Percentiles rank a stretch among this genome's conserved stretches.
These are phyloP conservation scores for Oikopleura albicans DNA, from an alignment of 23 tunicate species.

Conservation along the genomic window DNA sequence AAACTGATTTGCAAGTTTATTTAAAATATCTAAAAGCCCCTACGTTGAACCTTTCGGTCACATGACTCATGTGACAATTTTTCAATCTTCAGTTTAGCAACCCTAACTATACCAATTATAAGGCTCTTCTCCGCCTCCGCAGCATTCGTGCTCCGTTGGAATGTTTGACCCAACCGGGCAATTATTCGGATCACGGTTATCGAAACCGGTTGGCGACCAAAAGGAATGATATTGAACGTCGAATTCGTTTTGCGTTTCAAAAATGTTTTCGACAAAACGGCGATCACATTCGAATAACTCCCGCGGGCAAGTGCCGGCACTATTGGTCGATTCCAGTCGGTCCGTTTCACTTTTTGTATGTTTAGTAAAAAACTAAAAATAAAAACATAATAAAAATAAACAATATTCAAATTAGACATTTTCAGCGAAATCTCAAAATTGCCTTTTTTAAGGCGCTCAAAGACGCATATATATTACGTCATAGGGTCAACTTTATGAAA, in stretches of 20 bases:
- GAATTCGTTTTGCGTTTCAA: background rate
- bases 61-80: too few species aligned
- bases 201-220: background rate
- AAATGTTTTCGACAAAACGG: background rate
- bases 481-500: too few species aligned
- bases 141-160: slow-evolving; percentile 1
- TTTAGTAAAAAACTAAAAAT: background rate
- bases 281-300: background rate
- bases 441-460: too few species aligned
- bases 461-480: too few species aligned
- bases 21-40: too few species aligned
- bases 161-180: background rate
- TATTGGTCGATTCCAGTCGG: background rate
- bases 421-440: too few species aligned
- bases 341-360: background rate
- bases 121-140: background rate
- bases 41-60: too few species aligned
- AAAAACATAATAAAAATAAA: too few species aligned
- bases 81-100: too few species aligned
- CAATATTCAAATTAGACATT: too few species aligned
- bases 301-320: background rate
- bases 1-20: too few species aligned
- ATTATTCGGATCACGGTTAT: background rate
- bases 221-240: background rate
- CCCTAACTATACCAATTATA: background rate